Base-by-base conservation (phyloP, 2,888 invertebrate species). In the Linnaemya tessellans region DNA sequence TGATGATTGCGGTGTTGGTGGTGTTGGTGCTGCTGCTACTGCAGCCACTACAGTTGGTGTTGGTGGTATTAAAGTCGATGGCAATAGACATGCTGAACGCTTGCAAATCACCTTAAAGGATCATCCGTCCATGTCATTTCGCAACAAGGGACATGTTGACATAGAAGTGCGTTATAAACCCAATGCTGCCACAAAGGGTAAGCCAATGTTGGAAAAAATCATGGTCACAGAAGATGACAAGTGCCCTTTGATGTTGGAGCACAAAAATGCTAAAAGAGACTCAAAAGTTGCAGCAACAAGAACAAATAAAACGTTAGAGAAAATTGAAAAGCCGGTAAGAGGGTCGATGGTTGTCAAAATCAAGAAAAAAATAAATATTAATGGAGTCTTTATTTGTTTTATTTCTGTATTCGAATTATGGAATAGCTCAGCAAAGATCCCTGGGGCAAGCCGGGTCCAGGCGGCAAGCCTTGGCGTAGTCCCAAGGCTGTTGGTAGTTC, bases 381-480 rank as follows among this genome's bases (percentile, higher is more conserved):
- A 30, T 87, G 56, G 56, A 65, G 70, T 75, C 4, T 77, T 56
- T 67, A 30, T n/a, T 49, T 68, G 35, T 3, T 49, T 79, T 30
- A 9, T 38, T 81, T 41, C 65, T 56, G 67, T 3, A 30, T 30
- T 70, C 65, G 80, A 15, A 5, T 51, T 18, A 38, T 13, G 13
- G 80, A 84, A 8, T 64, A 92, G 91, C 88, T 86, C n/a, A 87
- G 86, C 70, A 89, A 90, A 78, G 90, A 91, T 77, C 91, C 90
- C 7, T 92, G 92, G 92, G 92, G 91, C 15, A 92, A 91, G 80
- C 88, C 91, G 0, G 92, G 91, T n/a, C 91, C 92, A 64, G 96
- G 96, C 74, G 96, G 96, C 86, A 93, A 93, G 74, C 94, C 94
- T 87, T 96, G 96, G 96, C 94, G 96, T 90, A 95, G 95, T 92